Base-by-base conservation (phyloP, 2,888 invertebrate species). In the Scrobipalpa costella region DNA sequence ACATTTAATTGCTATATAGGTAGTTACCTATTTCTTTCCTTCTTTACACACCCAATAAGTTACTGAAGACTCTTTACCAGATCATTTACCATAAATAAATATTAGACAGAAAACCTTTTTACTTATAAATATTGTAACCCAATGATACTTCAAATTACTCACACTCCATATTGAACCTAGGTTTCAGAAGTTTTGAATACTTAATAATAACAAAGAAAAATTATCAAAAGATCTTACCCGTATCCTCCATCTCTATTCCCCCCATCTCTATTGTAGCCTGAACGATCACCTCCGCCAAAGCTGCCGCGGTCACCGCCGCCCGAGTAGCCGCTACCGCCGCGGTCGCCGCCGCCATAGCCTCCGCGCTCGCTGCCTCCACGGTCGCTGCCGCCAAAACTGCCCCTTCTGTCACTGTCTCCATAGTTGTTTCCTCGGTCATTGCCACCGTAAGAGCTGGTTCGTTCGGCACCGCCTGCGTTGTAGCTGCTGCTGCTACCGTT, bases 201-300 rank as follows among this genome's bases (percentile, higher is more conserved):
- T 13, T 21, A 52, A 3, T 21, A 11, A 52, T 21, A 9, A 9
- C 7, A 21, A 9, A 9, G n/a, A 27, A 13, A n/a, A 61, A 61
- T 49, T 38, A 62, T 63, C 19, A 50, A 63, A 50, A 66, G 73
- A 71, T 88, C 93, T 93, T 84, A 94, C 93, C 93, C 93, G 85
- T 86, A 93, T 80, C 92, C 92, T 63, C 90, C 86, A 78, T 87
- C 92, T 90, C 84, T 92, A 90, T 80, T 93, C 82, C 88, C 93
- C 79, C 93, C 92, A 83, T 93, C 93, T 85, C 92, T 92, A 83
- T 83, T 92, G 83, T 88, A 92, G 75, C 92, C 84, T 66, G 90
- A 80, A 66, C 92, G 77, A 72, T 91, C 89, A 69, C 89, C 85
- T 71, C 91, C 88, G 47, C 90, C 88, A 73, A 85, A 87, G 66